Evolutionary conservation across 1,140 invertebrate genomes (phyloP).

Genomic region (Heliothis virescens): DNA sequence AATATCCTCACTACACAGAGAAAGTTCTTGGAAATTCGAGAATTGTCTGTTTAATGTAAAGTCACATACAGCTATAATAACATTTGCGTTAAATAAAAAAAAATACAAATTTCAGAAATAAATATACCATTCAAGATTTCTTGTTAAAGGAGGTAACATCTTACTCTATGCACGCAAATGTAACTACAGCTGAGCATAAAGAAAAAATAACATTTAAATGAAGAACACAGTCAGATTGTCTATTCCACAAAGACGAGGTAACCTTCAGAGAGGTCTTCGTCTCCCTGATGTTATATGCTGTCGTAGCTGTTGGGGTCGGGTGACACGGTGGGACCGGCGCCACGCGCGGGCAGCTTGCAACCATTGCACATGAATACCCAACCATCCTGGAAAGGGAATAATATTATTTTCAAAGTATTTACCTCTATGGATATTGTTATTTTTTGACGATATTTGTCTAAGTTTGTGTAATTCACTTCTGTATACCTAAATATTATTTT

Average conservation of each 20-base stretch:
- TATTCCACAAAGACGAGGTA: conserved; percentile 78
- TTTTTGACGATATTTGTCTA: too few relatives aligned
- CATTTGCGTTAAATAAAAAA: conserved; percentile 17
- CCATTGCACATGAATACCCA: conserved; percentile 80
- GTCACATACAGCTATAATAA: background rate
- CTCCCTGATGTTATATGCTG: conserved; percentile 84
- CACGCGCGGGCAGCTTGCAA: conserved; percentile 75
- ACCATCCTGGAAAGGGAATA: conserved; percentile 78
- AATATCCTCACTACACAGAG: background rate
- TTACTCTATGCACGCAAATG: conserved; percentile 30
- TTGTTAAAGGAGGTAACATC: background rate
- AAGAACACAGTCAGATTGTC: conserved; percentile 41
- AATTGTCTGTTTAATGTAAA: conserved; percentile 8
- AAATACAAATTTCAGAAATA: background rate
- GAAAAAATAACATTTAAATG: background rate
- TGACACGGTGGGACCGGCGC: conserved; percentile 64
- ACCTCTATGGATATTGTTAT: too few relatives aligned
- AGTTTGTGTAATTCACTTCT: too few relatives aligned
- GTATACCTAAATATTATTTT: too few relatives aligned
- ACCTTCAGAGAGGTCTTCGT: conserved; percentile 69
- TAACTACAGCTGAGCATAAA: conserved; percentile 25
- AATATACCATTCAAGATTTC: background rate
- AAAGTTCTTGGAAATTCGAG: background rate
- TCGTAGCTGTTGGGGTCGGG: conserved; percentile 85
- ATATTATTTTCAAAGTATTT: background rate